Evolutionary conservation across 2,113 vertebrate genomes (phyloP), one percentile per base, ranked within the genome.

Genomic region (Nothobranchius kuhntae): DNA sequence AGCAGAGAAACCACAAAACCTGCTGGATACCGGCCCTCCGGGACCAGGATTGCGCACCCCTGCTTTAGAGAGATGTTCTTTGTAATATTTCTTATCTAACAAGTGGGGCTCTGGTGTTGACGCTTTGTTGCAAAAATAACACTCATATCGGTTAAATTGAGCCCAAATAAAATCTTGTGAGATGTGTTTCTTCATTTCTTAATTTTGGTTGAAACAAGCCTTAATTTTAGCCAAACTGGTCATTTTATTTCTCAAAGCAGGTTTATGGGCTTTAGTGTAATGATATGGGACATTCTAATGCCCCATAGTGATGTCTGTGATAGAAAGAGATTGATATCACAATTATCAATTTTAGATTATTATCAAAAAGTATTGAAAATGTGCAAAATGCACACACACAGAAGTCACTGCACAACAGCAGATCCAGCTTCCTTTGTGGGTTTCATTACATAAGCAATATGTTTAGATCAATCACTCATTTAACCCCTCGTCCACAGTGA

Each of bases 11-110:
- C 21, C 21, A 21, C 21, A 21, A 21, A 21, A 21, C 21, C 21
- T 21, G 21, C 21, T 21, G 21, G 21, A 21, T 21, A 21, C 21
- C 21, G 21, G 21, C 1, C 21, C 21, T 21, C 21, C 21, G 21
- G 21, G 21, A 21, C 21, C 21, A 21, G 21, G 21, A 21, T 21
- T 21, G 21, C 1, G 21, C 21, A 21, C 21, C 21, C 21, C 21
- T 53, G 44, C 77, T 79, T 57, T 73, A 57, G 73, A 66, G 78
- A 80, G 73, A 82, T 73, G 71, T 86, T 79, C 80, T 74, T 68
- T 79, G 15, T 61, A 51, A 59, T 46, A n/a, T 81, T 66, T 74
- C 69, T 60, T 82, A 73, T 73, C 53, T 77, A 61, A n/a, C 68
- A 30, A 0, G 65, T 21, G n/a, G 10, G 77, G 87, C 68, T 84